Base-by-base conservation (phyloP, 2,797 vertebrate genomes). In the Pteronotus mesoamericanus region DNA sequence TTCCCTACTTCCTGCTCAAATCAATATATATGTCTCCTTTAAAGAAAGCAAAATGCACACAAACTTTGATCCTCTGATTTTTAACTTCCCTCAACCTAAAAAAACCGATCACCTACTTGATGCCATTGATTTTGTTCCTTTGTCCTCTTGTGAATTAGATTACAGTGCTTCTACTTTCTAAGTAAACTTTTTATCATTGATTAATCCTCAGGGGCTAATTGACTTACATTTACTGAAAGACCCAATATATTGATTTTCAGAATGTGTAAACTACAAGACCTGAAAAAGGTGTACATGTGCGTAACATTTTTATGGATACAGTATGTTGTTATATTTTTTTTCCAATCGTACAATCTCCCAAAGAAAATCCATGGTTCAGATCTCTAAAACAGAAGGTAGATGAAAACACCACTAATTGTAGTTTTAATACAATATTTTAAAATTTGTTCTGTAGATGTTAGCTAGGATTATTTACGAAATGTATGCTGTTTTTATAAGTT, bases 121-220 rank as follows among this genome's bases (percentile, higher is more conserved):
- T 53, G 42, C 24, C 88, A 94, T 59, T 48, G 79, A 89, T 89
- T 95, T 86, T 29, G 24, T 93, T 97, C 91, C 53, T 94, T 79
- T 91, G 71, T 84, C 48, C 46, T 61, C 71, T 86, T 88, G 10
- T 89, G 71, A 95, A 95, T 96, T 91, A 92, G 82, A 94, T 77
- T 82, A 89, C 21, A 90, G 11, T 12, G 3, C 44, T 88, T 95
- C 86, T 7, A 44, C 24, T 89, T 93, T 94, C 79, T 51, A 68
- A 96, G 89, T 86, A 86, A 96, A 96, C 68, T 77, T 77, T 93
- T 91, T 87, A 93, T 66, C 86, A 91, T 42, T 85, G 80, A 93
- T 95, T 92, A 91, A 69, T 83, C 61, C 66, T 93, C 71, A 86
- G 72, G 68, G 79, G 48, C 53, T 74, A 87, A 95, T 71, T 74